Base-by-base conservation (phyloP, 1,140 invertebrate species). In the Drosophila fuyamai region DNA sequence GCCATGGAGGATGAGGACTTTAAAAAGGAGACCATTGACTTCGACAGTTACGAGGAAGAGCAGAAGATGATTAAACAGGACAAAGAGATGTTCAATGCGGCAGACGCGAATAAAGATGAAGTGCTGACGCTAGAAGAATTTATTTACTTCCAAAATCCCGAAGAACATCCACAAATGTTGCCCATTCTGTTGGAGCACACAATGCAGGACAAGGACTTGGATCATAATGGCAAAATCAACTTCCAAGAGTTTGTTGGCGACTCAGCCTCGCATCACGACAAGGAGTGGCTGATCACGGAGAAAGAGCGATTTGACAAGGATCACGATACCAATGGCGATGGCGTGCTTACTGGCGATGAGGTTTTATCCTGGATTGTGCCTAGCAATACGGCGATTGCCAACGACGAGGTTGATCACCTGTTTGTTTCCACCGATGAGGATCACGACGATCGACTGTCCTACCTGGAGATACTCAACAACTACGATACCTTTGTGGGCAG, bases 401-500 rank as follows among this genome's bases (percentile, higher is more conserved):
- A 94, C 27, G 97, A 98, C 79, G 98, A 99, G 93, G 97, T 97
- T 1, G 95, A 96, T 55, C 98, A 99, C 94, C 93, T 99, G 46
- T 97, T 99, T 91, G 95, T 95, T 1, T 94, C 96, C n/a, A 95
- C 97, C 1, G 98, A 99, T 93, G 95, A 96, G 73, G 95, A 99
- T 93, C 95, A 96, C 83, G 97, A 99, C 93, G 95, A 96, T 66
- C 91, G 95, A 67, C 93, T 99, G 10, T 96, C 96, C 1, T 97
- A 96, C 91, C 93, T 96, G 7, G 98, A 99, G 94, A 95, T 99
- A 53, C 91, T 99, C 0, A 94, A 96, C 14, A 96, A 98, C 92
- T 96, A 99, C 91, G 96, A 98, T 70, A 95, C 96, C 43, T 99
- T 99, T 93, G 98, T 99, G 13, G 98, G 98, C 13, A 98, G 97